Evolutionary conservation across 2,888 invertebrate species (phyloP).

Genomic region (Microchrysa polita): DNA sequence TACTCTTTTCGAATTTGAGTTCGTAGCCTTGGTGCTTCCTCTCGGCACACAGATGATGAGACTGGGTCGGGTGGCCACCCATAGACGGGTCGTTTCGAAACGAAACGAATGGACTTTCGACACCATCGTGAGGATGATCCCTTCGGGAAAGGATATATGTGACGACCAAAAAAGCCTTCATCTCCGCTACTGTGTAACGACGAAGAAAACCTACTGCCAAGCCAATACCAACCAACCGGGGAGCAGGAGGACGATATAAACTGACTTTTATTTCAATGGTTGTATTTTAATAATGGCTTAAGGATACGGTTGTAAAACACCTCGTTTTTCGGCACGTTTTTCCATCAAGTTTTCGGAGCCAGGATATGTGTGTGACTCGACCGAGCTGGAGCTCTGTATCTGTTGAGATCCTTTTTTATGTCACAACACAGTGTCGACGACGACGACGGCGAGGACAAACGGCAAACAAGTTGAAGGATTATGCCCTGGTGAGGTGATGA

Average conservation of each 20-base stretch:
- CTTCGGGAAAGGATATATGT: neutral
- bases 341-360: slow-evolving; percentile 5
- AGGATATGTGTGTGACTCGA: too few relatives aligned
- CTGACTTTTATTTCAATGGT: slow-evolving; percentile 35
- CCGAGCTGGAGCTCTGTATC: too few relatives aligned
- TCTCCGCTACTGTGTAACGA: too few relatives aligned
- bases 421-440: slow-evolving; percentile 12
- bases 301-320: slow-evolving; percentile 48
- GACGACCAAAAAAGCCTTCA: neutral
- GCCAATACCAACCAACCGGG: too few relatives aligned
- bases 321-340: slow-evolving; percentile 46
- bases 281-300: slow-evolving; percentile 45
- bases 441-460: neutral
- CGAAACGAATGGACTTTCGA: too few relatives aligned
- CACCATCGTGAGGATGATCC: too few relatives aligned
- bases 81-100: too few relatives aligned
- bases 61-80: too few relatives aligned
- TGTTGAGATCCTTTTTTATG: too few relatives aligned
- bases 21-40: neutral
- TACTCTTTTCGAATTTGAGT: slow-evolving; percentile 7
- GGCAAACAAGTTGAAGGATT: too few relatives aligned
- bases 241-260: neutral
- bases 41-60: slow-evolving; percentile 2
- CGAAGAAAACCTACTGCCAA: neutral
- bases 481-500: neutral